A percentile compares a stretch with the other conserved stretches of the same genome.
phyloP scores from a whole-genome alignment of 2,888 invertebrate species.

The Metopia argyrocephala region DNA sequence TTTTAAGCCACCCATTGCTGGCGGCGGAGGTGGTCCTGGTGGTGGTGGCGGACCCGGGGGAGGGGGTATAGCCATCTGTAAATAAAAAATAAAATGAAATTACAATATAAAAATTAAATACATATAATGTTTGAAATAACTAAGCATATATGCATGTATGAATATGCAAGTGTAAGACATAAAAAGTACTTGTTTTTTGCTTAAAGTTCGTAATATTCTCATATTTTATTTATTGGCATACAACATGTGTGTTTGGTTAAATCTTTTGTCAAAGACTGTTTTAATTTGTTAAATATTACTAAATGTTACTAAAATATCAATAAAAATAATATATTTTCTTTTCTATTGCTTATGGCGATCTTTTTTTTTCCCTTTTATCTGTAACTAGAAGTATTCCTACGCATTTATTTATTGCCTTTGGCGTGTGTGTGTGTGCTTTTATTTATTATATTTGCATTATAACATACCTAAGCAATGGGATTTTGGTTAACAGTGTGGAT shows the following conservation, averaged over 20 bases:
- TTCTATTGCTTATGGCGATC: neutral
- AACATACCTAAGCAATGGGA: slow-evolving; percentile 10
- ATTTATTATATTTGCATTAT: slow-evolving; percentile 36
- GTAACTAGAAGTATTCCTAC: slow-evolving; percentile 31
- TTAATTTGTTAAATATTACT: neutral
- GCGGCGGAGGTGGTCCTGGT: slow-evolving; percentile 84
- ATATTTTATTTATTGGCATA: slow-evolving; percentile 1
- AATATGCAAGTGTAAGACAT: neutral
- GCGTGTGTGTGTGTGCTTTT: neutral
- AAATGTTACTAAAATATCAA: slow-evolving; percentile 13
- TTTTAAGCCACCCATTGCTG: slow-evolving; percentile 78
- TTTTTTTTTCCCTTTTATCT: slow-evolving; percentile 20
- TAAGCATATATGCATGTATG: too few species aligned
- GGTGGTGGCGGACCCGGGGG: slow-evolving; percentile 82
- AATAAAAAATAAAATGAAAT: neutral
- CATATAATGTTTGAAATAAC: neutral
- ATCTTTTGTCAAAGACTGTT: slow-evolving; percentile 33
- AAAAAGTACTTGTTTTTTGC: slow-evolving; percentile 46
- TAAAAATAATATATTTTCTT: slow-evolving; percentile 10
- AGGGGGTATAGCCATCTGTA: slow-evolving; percentile 80
- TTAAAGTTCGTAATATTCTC: slow-evolving; percentile 41
- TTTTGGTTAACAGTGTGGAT: slow-evolving; percentile 10
- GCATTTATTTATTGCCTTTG: slow-evolving; percentile 13
- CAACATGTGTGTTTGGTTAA: slow-evolving; percentile 37
- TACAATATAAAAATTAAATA: neutral